Evolutionary conservation across 1,140 invertebrate species (phyloP).

Genomic region (Drosophila murphyi): DNA sequence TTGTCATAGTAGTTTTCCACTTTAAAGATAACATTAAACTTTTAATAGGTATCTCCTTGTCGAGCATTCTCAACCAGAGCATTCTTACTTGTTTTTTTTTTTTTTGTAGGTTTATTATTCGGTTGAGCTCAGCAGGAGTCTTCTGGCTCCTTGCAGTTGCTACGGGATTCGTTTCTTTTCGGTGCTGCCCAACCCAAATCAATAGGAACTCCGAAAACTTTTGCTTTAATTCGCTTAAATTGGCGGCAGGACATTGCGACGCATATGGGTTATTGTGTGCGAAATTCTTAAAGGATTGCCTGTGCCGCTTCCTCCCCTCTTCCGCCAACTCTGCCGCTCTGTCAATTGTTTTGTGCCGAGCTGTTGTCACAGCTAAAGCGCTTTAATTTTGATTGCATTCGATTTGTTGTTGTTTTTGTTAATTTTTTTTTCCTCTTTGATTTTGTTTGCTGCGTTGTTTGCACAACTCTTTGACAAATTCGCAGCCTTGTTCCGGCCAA

Average conservation of each 20-base stretch:
- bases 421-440: constrained; percentile 16
- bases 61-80: not conserved
- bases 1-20: no score
- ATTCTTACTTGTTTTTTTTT: not conserved
- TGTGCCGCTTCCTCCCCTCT: constrained; percentile 2
- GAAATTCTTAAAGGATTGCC: constrained; percentile 72
- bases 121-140: constrained; percentile 65
- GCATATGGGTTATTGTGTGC: constrained; percentile 50
- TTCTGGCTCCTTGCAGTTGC: constrained; percentile 19
- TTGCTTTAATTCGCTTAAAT: constrained; percentile 81
- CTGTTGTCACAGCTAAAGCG: constrained; percentile 81
- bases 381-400: constrained; percentile 83
- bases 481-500: constrained; percentile 65
- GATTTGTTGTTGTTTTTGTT: constrained; percentile 67
- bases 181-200: constrained; percentile 64
- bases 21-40: no score
- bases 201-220: constrained; percentile 56
- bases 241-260: constrained; percentile 64
- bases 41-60: not conserved
- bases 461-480: constrained; percentile 82
- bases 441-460: constrained; percentile 47
- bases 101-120: constrained; percentile 32
- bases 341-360: constrained; percentile 64
- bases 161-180: constrained; percentile 25
- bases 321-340: not conserved